Evolutionary conservation across 2,113 vertebrate genomes (phyloP), one percentile per base, ranked within the genome.

Genomic region (Eudyptes chrysolophus): DNA sequence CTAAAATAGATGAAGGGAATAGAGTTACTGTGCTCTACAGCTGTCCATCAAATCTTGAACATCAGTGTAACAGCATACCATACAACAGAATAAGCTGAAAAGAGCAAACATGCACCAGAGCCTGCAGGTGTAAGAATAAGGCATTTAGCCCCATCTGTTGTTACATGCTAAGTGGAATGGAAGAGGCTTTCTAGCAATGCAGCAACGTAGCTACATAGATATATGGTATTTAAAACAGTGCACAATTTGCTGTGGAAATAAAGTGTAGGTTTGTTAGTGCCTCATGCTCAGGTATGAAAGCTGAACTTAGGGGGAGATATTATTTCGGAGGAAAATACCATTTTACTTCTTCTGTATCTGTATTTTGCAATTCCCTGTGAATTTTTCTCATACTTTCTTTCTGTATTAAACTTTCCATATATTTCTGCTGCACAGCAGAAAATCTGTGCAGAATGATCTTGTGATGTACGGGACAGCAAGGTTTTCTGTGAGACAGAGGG

Each of bases 81-180:
- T 74, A 22, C 46, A 84, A 92, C 29, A 94, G 80, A 85, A 90
- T 30, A 44, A 97, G 36, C 52, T 60, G 80, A 86, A 80, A 74
- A 80, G 58, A 60, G 13, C 38, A 83, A 19, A 38, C 70, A 75
- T 38, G 44, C 62, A 87, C 48, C 75, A 74, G 71, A 97, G 42
- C 58, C 90, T 95, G 51, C 72, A 97, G 87, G 93, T 97, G 71
- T 82, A 68, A 93, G 88, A 88, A 60, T 27, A 72, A 97, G 46
- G 21, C 44, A 38, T 66, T 90, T 71, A 94, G 66, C 46, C 83
- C 81, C 81, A 89, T 62, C 76, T 97, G 72, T 90, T 86, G 40
- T 66, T 77, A 29, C 2, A 3, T 61, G 69, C 64, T 81, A 48
- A 89, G 44, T 22, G 52, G 82, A 76, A 85, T 64, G 60, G 72